A percentile compares a stretch with the other conserved stretches of the same genome.
These are phyloP conservation scores for Heliconius himera DNA, from an alignment of 1,140 invertebrate species.

Conservation along the genomic window DNA sequence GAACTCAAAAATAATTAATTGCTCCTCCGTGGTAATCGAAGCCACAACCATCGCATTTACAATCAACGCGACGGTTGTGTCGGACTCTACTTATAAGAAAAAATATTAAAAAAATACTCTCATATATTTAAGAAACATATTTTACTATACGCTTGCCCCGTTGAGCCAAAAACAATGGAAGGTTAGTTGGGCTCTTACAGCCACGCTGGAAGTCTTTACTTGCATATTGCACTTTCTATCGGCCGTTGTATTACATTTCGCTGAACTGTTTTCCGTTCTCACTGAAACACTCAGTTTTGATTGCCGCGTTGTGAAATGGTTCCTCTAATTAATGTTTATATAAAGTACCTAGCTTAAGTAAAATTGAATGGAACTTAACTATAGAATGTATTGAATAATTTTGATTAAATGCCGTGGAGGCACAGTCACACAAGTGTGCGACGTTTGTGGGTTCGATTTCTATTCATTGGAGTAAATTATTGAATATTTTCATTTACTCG, in stretches of 20 bases:
- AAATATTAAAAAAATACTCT: background rate
- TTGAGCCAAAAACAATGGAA: conserved; percentile 41
- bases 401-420: too few relatives aligned
- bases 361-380: background rate
- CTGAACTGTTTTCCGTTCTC: conserved; percentile 16
- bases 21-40: too few relatives aligned
- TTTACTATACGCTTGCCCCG: conserved; percentile 19
- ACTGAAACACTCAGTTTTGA: background rate
- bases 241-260: conserved; percentile 25
- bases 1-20: too few relatives aligned
- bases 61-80: too few relatives aligned
- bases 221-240: conserved; percentile 39
- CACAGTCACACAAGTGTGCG: too few relatives aligned
- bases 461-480: too few relatives aligned
- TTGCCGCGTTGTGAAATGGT: background rate
- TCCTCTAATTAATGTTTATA: background rate
- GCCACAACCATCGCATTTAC: too few relatives aligned
- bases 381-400: too few relatives aligned
- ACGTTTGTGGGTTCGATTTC: too few relatives aligned
- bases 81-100: too few relatives aligned
- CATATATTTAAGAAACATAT: background rate
- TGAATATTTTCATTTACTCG: too few relatives aligned
- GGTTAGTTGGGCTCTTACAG: conserved; percentile 40
- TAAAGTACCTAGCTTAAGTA: background rate
- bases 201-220: conserved; percentile 36